Percentiles rank a stretch among this genome's conserved stretches.
Conservation (phyloP, 2,888 invertebrate species). For the Limulus polyphemus region DNA sequence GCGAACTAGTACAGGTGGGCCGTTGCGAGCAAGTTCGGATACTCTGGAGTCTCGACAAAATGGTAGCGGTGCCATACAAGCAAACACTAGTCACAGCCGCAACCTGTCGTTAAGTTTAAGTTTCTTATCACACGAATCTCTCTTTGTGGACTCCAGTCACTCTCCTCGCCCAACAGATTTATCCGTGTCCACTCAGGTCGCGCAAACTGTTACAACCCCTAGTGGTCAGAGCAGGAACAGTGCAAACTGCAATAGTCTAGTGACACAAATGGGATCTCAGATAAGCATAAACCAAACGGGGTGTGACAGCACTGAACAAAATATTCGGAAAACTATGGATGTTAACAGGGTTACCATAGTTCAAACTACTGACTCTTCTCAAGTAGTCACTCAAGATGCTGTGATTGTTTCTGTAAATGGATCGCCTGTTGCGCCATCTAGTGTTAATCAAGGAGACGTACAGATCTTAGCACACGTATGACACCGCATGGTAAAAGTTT, state of each 20-base stretch:
- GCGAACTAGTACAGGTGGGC: slow-evolving; percentile 19
- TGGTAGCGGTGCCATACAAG: background rate
- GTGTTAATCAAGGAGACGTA: slow-evolving; percentile 33
- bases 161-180: slow-evolving; percentile 12
- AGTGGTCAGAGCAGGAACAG: slow-evolving; percentile 20
- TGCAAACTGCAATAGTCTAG: slow-evolving; percentile 42
- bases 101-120: slow-evolving; percentile 31
- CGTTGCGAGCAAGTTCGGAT: slow-evolving; percentile 18
- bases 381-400: slow-evolving; percentile 34
- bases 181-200: too few species aligned
- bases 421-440: background rate
- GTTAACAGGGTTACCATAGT: slow-evolving; percentile 34
- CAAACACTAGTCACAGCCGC: slow-evolving; percentile 27
- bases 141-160: slow-evolving; percentile 28
- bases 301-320: too few species aligned
- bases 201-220: slow-evolving; percentile 6
- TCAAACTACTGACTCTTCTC: slow-evolving; percentile 42
- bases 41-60: slow-evolving; percentile 11
- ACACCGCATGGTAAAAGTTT: slow-evolving; percentile 7
- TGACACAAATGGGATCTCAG: slow-evolving; percentile 3
- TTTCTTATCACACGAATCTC: slow-evolving; percentile 31
- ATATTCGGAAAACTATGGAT: slow-evolving; percentile 25
- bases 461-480: slow-evolving; percentile 58
- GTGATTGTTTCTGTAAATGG: slow-evolving; percentile 31
- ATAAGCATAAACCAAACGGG: slow-evolving; percentile 6